A percentile compares a stretch with the other conserved stretches of the same genome.
These are phyloP conservation scores for Pomacea maculata DNA, from an alignment of 1,140 invertebrate genomes.

Conservation along the genomic window DNA sequence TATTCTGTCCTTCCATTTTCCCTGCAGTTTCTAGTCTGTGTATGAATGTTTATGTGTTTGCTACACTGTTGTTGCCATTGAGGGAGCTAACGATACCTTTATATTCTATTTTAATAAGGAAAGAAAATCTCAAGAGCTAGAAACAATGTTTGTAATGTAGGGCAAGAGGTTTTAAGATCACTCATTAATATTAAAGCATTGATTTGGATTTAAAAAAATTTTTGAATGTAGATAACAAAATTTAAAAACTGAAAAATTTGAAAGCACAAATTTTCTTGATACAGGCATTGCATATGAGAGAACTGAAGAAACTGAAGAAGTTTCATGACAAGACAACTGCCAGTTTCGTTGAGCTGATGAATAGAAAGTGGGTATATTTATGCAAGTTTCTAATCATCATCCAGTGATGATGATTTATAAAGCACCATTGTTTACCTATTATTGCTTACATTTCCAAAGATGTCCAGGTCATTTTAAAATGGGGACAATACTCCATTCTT, in stretches of 20 bases:
- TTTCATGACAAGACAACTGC: slow-evolving; percentile 69
- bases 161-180: too few relatives aligned
- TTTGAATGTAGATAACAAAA: not conserved
- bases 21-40: too few relatives aligned
- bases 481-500: too few relatives aligned
- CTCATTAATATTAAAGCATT: too few relatives aligned
- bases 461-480: not conserved
- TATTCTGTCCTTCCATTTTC: not conserved
- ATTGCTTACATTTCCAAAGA: not conserved
- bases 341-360: slow-evolving; percentile 66
- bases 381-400: not conserved
- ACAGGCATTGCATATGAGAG: slow-evolving; percentile 66
- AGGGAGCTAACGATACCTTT: too few relatives aligned
- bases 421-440: too few relatives aligned
- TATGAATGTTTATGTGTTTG: too few relatives aligned
- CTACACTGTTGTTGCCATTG: too few relatives aligned
- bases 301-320: slow-evolving; percentile 69
- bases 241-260: not conserved
- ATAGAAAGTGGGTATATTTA: slow-evolving; percentile 62
- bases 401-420: too few relatives aligned
- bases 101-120: not conserved
- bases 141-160: too few relatives aligned
- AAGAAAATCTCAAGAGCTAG: not conserved
- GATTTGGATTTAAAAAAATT: too few relatives aligned
- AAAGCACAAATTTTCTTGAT: slow-evolving; percentile 24